These are phyloP conservation scores for Alces alces DNA, from an alignment of 2,113 vertebrate species.

Conservation along the genomic window DNA sequence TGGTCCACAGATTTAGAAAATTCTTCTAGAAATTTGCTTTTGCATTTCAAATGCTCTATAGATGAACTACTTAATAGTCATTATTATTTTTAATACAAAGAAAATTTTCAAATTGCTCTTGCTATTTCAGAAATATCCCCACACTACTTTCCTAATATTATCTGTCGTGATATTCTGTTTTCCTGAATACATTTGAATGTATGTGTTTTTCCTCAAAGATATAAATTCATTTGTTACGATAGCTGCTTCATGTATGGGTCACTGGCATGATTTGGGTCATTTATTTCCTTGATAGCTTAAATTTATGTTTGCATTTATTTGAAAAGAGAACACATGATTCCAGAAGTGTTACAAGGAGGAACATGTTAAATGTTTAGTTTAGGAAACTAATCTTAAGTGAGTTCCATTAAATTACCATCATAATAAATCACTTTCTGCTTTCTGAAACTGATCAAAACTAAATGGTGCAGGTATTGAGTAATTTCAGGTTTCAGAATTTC, in stretches of 20 bases:
- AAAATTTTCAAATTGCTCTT: not conserved
- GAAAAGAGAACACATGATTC: not conserved
- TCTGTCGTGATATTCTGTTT: not conserved
- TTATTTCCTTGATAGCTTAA: constrained; percentile 16
- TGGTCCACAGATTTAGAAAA: not conserved
- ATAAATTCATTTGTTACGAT: not conserved
- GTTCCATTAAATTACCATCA: not conserved
- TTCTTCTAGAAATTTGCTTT: not conserved
- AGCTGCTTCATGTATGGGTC: not conserved
- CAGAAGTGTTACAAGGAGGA: not conserved
- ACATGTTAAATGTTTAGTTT: not conserved
- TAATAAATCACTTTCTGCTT: not conserved
- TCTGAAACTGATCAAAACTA: constrained; percentile 8
- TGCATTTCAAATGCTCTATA: not conserved
- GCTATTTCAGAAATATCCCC: not conserved
- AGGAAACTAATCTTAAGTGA: not conserved
- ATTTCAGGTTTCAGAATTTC: not conserved
- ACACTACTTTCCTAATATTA: not conserved
- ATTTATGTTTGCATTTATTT: not conserved
- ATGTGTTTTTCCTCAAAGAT: not conserved
- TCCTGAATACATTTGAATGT: not conserved
- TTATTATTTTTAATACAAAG: not conserved
- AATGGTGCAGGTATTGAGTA: not conserved
- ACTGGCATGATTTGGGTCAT: constrained; percentile 15
- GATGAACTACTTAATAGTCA: not conserved